A percentile compares a stretch with the other conserved stretches of the same genome.
Conservation (phyloP, 1,140 invertebrate species). For the Pararge aegeria region DNA sequence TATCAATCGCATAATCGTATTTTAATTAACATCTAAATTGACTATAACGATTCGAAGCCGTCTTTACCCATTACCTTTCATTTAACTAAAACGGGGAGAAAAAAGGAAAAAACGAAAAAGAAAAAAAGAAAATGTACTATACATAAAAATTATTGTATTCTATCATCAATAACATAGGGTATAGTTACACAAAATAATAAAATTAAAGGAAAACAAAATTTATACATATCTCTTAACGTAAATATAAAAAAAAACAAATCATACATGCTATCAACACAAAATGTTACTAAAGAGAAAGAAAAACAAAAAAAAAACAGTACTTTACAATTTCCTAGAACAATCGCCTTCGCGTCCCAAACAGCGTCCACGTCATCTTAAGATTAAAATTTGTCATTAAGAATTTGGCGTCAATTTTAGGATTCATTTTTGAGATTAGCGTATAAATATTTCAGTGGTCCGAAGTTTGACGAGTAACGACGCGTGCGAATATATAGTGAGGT, state of each 20-base stretch:
- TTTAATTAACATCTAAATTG: slow-evolving; percentile 33
- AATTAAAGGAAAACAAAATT: slow-evolving; percentile 77
- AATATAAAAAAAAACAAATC: slow-evolving; percentile 76
- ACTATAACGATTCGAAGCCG: slow-evolving; percentile 28
- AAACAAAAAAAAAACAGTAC: slow-evolving; percentile 59
- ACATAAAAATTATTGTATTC: slow-evolving; percentile 79
- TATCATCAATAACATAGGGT: slow-evolving; percentile 78
- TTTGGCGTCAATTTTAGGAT: slow-evolving; percentile 68
- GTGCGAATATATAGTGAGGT: slow-evolving; percentile 31
- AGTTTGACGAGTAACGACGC: slow-evolving; percentile 13
- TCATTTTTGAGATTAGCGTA: slow-evolving; percentile 42
- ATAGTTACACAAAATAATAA: slow-evolving; percentile 76
- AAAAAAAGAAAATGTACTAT: slow-evolving; percentile 70
- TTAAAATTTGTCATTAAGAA: slow-evolving; percentile 59
- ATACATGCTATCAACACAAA: slow-evolving; percentile 76
- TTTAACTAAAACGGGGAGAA: slow-evolving; percentile 36
- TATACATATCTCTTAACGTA: slow-evolving; percentile 78
- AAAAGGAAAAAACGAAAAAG: slow-evolving; percentile 55
- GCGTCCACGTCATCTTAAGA: slow-evolving; percentile 49
- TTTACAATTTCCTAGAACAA: slow-evolving; percentile 70
- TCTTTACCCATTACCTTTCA: no score
- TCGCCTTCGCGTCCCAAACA: slow-evolving; percentile 42
- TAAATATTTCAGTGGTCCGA: slow-evolving; percentile 4
- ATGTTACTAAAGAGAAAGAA: slow-evolving; percentile 57
- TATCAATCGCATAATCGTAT: slow-evolving; percentile 5